Percentiles rank a stretch among this genome's conserved stretches.
These are phyloP conservation scores for Cantharis rustica DNA, from an alignment of 2,888 invertebrate species.

Conservation along the genomic window DNA sequence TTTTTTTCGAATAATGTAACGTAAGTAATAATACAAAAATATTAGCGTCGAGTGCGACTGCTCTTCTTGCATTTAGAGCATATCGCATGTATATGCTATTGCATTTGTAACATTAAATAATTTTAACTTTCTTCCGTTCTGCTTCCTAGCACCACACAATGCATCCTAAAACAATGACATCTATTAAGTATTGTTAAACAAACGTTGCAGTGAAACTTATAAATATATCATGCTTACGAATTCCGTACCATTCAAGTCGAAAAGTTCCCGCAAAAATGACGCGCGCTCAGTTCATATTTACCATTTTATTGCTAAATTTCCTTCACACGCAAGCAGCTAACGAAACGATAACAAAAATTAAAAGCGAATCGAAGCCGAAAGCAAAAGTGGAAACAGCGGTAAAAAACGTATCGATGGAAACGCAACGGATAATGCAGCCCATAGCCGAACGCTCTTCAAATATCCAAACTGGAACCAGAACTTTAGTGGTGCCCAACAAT, in stretches of 20 bases:
- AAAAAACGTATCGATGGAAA: slow-evolving; percentile 1
- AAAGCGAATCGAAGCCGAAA: neutral
- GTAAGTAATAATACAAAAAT: too few relatives aligned
- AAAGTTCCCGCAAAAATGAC: neutral
- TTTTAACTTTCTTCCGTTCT: slow-evolving; percentile 22
- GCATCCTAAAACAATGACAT: slow-evolving; percentile 17
- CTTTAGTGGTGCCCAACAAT: slow-evolving; percentile 2
- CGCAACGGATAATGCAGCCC: slow-evolving; percentile 34
- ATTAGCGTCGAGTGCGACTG: neutral
- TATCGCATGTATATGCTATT: neutral
- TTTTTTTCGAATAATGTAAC: too few relatives aligned
- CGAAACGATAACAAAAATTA: neutral
- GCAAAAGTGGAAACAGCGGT: neutral
- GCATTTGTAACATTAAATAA: slow-evolving; percentile 6
- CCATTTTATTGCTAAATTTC: neutral
- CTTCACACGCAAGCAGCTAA: neutral
- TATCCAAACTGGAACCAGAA: slow-evolving; percentile 32
- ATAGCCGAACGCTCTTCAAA: slow-evolving; percentile 19
- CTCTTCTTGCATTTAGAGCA: slow-evolving; percentile 23
- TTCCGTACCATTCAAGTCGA: neutral
- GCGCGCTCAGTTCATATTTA: neutral
- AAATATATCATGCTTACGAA: slow-evolving; percentile 13
- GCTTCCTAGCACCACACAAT: slow-evolving; percentile 25
- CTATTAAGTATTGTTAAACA: slow-evolving; percentile 15
- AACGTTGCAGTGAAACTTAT: slow-evolving; percentile 24